Percentiles rank a stretch among this genome's conserved stretches.
These are phyloP conservation scores for Sylvia borin DNA, from an alignment of 2,797 vertebrate genomes.

Conservation along the genomic window DNA sequence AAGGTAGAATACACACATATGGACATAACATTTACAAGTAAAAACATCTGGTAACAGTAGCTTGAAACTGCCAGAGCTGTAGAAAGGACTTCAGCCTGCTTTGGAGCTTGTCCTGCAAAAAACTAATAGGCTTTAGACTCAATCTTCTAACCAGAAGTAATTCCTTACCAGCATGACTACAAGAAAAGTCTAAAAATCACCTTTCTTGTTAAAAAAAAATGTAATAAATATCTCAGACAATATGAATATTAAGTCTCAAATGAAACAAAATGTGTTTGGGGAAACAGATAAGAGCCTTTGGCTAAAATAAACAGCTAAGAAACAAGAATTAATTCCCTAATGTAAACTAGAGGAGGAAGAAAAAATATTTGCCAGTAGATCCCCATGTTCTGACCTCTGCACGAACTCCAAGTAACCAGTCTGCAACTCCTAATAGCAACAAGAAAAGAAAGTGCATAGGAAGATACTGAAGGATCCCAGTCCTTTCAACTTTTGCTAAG, in stretches of 20 bases:
- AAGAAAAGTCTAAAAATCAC: neutral
- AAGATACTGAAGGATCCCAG: constrained; percentile 12
- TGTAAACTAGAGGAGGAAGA: constrained; percentile 52
- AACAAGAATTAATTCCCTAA: constrained; percentile 60
- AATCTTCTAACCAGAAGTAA: neutral
- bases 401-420: constrained; percentile 38
- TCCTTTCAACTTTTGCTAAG: constrained; percentile 19
- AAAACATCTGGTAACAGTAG: neutral
- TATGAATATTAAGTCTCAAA: neutral
- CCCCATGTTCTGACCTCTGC: constrained; percentile 53
- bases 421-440: constrained; percentile 7
- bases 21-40: neutral
- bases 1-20: neutral
- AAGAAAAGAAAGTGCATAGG: neutral
- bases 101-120: neutral
- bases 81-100: neutral
- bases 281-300: constrained; percentile 46
- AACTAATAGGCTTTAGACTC: neutral
- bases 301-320: constrained; percentile 58
- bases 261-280: neutral
- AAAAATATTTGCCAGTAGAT: constrained; percentile 52
- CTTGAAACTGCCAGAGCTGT: neutral
- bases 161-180: neutral
- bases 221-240: neutral
- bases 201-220: neutral